Percentiles rank a stretch among this genome's conserved stretches.
These are phyloP conservation scores for Phrynosoma platyrhinos DNA, from an alignment of 2,113 vertebrate species.

Conservation along the genomic window DNA sequence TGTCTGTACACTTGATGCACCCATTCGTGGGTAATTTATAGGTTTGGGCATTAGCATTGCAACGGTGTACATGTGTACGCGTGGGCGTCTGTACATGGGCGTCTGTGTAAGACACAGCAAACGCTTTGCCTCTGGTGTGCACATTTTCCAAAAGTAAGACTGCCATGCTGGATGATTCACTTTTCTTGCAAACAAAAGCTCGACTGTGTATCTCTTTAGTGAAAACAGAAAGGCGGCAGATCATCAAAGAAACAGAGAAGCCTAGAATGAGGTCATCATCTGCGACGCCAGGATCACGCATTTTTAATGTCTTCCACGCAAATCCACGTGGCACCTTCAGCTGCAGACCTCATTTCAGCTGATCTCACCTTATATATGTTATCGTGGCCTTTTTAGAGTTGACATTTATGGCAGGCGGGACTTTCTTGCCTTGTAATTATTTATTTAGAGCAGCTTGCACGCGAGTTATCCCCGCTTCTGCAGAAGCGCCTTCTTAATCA, in stretches of 20 bases:
- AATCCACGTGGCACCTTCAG: slow-evolving; percentile 37
- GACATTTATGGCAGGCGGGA: slow-evolving; percentile 60
- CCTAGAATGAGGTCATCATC: neutral
- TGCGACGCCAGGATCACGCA: neutral
- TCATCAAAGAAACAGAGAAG: neutral
- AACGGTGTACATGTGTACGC: neutral
- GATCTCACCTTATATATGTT: slow-evolving; percentile 49
- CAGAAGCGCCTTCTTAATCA: slow-evolving; percentile 14
- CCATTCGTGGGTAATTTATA: neutral
- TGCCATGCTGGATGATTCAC: neutral
- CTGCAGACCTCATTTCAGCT: slow-evolving; percentile 50
- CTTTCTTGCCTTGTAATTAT: slow-evolving; percentile 53
- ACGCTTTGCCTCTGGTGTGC: neutral
- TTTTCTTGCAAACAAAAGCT: neutral
- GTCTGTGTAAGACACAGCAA: too few relatives aligned
- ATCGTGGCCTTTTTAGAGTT: slow-evolving; percentile 49
- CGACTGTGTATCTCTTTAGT: neutral
- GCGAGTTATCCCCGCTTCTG: slow-evolving; percentile 36
- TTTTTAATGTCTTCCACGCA: slow-evolving; percentile 4
- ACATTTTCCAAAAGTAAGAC: neutral
- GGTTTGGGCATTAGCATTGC: neutral
- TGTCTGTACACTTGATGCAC: neutral
- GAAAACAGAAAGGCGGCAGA: neutral
- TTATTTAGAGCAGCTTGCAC: slow-evolving; percentile 54
- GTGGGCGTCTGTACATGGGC: too few relatives aligned